A percentile compares a stretch with the other conserved stretches of the same genome.
These are phyloP conservation scores for Drosophila ambigua DNA, from an alignment of 1,140 invertebrate species.

Conservation along the genomic window DNA sequence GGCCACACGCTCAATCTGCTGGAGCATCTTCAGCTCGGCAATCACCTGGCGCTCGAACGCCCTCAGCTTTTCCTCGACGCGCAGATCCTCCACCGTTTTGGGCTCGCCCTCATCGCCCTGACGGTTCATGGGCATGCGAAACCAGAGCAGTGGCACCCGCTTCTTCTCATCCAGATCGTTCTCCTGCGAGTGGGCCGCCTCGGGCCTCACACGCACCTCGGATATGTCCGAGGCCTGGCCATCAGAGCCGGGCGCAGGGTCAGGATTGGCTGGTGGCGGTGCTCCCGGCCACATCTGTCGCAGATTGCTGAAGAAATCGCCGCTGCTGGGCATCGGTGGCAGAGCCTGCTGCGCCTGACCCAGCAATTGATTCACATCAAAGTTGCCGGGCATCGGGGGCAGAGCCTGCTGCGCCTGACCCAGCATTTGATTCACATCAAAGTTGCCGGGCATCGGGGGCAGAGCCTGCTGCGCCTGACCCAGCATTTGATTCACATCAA, in stretches of 20 bases:
- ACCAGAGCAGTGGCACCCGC: slow-evolving; percentile 60
- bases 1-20: slow-evolving; percentile 71
- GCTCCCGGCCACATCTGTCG: slow-evolving; percentile 35
- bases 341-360: background rate
- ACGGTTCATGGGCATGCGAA: slow-evolving; percentile 46
- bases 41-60: slow-evolving; percentile 76
- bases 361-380: no score
- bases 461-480: background rate
- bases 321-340: slow-evolving; percentile 1
- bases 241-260: background rate
- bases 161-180: slow-evolving; percentile 20
- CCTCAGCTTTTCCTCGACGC: slow-evolving; percentile 60
- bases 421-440: slow-evolving; percentile 1
- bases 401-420: background rate
- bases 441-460: slow-evolving; percentile 2
- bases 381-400: background rate
- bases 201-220: slow-evolving; percentile 71
- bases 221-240: slow-evolving; percentile 67
- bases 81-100: slow-evolving; percentile 42
- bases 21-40: slow-evolving; percentile 61
- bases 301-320: slow-evolving; percentile 35
- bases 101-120: background rate
- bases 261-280: background rate
- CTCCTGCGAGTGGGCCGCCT: slow-evolving; percentile 16
- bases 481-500: no score